Conservation (phyloP, 35 echinoderm and acorn worm genomes). For the Ophiothrix spiculata region DNA sequence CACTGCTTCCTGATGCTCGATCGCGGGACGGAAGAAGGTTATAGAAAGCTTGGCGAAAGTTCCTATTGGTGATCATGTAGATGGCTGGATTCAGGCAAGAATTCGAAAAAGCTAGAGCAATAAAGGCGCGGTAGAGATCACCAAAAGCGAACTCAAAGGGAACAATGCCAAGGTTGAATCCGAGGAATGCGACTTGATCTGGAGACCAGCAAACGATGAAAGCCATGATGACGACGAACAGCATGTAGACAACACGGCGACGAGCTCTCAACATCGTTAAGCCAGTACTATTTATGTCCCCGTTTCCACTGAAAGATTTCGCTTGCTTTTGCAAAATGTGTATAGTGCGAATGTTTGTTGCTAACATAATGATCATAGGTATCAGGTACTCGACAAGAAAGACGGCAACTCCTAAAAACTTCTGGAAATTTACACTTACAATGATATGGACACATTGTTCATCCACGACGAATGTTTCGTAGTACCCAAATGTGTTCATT, state of each 20-base stretch:
- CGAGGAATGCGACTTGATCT: conserved; percentile 46
- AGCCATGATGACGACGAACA: conserved; percentile 53
- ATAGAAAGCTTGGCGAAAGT: too few species aligned
- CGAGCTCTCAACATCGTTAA: conserved; percentile 17
- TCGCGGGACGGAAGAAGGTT: too few species aligned
- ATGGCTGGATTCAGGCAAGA: conserved; percentile 58
- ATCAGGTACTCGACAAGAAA: conserved; percentile 43
- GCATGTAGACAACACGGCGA: conserved; percentile 37
- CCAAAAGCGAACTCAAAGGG: conserved; percentile 17
- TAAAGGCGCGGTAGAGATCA: conserved; percentile 45
- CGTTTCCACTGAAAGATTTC: neutral
- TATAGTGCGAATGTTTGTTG: conserved; percentile 47
- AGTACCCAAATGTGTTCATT: conserved; percentile 46
- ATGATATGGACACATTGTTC: conserved; percentile 12
- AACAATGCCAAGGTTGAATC: conserved; percentile 40
- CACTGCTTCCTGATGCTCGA: too few species aligned
- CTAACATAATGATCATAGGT: conserved; percentile 41
- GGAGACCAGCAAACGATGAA: conserved; percentile 63
- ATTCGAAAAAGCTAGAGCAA: conserved; percentile 41
- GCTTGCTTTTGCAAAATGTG: conserved; percentile 4
- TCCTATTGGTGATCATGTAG: conserved; percentile 52
- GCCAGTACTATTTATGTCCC: neutral
- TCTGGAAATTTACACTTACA: neutral
- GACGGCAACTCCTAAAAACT: conserved; percentile 29
- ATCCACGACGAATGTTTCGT: neutral